These are phyloP conservation scores for Ceratina calcarata DNA, from an alignment of 1,140 invertebrate genomes.

Conservation along the genomic window DNA sequence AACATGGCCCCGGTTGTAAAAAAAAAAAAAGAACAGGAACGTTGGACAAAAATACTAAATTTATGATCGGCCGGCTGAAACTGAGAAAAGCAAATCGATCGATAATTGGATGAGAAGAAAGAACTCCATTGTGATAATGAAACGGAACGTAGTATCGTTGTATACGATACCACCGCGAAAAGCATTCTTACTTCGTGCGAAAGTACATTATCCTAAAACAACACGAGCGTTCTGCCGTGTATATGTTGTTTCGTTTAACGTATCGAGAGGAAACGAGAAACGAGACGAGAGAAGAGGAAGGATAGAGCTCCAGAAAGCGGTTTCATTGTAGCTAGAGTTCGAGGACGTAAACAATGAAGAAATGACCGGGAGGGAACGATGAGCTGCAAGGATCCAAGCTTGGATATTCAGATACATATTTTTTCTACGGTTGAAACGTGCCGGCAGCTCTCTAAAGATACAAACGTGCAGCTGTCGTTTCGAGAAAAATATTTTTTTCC, in stretches of 20 bases:
- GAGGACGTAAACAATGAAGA: conserved; percentile 43
- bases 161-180: not conserved
- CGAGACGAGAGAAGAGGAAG: too few species aligned
- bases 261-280: not conserved
- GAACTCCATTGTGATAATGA: not conserved
- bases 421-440: conserved; percentile 18
- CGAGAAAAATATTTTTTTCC: not conserved
- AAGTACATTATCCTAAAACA: conserved; percentile 47
- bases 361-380: not conserved
- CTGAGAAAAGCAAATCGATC: not conserved
- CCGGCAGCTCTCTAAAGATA: conserved; percentile 6
- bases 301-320: not conserved
- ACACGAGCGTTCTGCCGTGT: conserved; percentile 13
- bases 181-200: conserved; percentile 36
- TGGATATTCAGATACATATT: conserved; percentile 3
- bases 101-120: not conserved
- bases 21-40: not conserved
- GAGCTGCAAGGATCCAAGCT: not conserved
- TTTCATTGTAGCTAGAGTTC: conserved; percentile 26
- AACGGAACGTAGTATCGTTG: conserved; percentile 26
- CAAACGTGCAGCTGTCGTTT: not conserved
- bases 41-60: not conserved
- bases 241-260: not conserved
- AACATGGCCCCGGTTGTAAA: not conserved
- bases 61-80: not conserved